Percentiles rank a stretch among this genome's conserved stretches.
Conservation (phyloP, 2,888 invertebrate species). For the Himalopsyche tibetana region DNA sequence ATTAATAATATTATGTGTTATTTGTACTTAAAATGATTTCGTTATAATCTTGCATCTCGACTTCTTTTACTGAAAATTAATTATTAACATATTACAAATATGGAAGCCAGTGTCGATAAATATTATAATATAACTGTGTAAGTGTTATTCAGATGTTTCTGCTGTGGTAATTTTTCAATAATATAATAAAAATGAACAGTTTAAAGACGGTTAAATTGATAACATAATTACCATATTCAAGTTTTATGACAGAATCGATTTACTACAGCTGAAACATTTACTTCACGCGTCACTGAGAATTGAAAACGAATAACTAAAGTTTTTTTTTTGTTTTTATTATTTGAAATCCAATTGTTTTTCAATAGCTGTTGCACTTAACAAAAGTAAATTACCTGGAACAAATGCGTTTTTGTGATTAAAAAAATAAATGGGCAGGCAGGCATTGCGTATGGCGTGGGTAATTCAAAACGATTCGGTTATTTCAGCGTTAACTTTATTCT, state of each 20-base stretch:
- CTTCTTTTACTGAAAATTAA: too few relatives aligned
- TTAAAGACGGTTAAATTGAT: background rate
- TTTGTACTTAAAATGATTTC: too few relatives aligned
- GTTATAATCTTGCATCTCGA: too few relatives aligned
- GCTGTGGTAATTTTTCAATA: too few relatives aligned
- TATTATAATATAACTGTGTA: too few relatives aligned
- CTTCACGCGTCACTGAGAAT: background rate
- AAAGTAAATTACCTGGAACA: constrained; percentile 16
- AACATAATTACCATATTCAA: background rate
- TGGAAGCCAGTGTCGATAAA: too few relatives aligned
- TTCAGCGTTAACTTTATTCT: constrained; percentile 5
- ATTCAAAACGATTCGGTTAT: background rate
- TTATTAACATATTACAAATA: too few relatives aligned
- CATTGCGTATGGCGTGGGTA: constrained; percentile 20
- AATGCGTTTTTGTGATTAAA: constrained; percentile 17
- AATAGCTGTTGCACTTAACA: background rate
- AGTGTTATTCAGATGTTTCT: too few relatives aligned
- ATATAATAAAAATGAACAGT: too few relatives aligned
- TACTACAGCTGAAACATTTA: background rate
- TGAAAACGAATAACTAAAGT: background rate
- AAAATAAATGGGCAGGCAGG: background rate
- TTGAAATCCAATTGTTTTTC: background rate
- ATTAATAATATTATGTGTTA: too few relatives aligned
- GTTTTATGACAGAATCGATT: background rate
- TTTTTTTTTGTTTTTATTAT: background rate